Percentiles rank a stretch among this genome's conserved stretches.
Evolutionary conservation across 1,140 invertebrate species (phyloP).

Genomic region (Anastrepha ludens): DNA sequence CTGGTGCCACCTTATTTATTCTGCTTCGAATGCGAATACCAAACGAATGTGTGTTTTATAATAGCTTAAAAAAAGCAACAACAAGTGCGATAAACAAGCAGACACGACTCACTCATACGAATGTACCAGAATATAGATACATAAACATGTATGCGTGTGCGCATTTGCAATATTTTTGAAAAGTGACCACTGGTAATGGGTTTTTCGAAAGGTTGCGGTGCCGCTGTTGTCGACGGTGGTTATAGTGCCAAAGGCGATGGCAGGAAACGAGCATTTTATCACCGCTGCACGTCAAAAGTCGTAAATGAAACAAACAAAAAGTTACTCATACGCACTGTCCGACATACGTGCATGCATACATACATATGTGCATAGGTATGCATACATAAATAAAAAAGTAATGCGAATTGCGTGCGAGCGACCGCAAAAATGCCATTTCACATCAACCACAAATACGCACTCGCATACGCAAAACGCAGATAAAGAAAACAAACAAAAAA

Average conservation of each 20-base stretch:
- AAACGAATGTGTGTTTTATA: too few species aligned
- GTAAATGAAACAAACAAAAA: neutral
- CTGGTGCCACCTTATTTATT: too few species aligned
- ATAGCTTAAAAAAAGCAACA: too few species aligned
- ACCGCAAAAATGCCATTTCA: constrained; percentile 1
- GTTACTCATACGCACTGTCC: constrained; percentile 38
- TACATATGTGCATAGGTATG: neutral
- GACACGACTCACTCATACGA: too few species aligned
- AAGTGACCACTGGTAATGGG: constrained; percentile 22
- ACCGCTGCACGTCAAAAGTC: neutral
- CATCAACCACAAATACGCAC: neutral
- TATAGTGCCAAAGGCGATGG: neutral
- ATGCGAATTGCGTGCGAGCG: neutral
- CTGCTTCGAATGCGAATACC: too few species aligned
- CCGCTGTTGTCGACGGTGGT: neutral
- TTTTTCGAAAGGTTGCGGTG: neutral
- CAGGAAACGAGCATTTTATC: constrained; percentile 9
- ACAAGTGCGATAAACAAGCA: too few species aligned
- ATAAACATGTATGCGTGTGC: neutral
- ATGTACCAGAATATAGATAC: too few species aligned
- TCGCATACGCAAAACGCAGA: neutral
- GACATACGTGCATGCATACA: neutral
- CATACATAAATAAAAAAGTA: neutral
- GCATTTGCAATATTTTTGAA: constrained; percentile 1
- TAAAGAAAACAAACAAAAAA: neutral